Evolutionary conservation across 2,113 vertebrate species (phyloP).

Genomic region (Tychaedon coryphoeus): DNA sequence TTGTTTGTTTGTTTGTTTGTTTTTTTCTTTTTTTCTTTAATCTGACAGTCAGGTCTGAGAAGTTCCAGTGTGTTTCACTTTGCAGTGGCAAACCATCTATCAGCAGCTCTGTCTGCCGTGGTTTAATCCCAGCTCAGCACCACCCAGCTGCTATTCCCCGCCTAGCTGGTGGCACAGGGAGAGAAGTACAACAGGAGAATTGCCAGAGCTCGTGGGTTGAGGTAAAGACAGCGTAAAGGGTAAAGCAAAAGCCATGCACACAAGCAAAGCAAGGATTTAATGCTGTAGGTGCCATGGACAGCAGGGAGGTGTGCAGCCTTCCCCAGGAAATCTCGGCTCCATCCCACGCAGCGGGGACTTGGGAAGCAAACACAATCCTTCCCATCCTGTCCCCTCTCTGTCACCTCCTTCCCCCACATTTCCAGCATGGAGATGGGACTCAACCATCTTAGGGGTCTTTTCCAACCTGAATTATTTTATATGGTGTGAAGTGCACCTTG

Average conservation of each 20-base stretch:
- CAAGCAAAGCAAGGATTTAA: neutral
- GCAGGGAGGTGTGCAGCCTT: neutral
- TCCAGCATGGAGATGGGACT: neutral
- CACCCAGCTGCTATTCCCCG: neutral
- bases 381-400: too few relatives aligned
- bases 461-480: neutral
- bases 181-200: rapidly evolving
- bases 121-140: neutral
- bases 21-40: too few relatives aligned
- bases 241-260: neutral
- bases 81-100: neutral
- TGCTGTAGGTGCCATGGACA: neutral
- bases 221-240: too few relatives aligned
- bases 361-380: neutral
- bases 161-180: too few relatives aligned
- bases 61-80: neutral
- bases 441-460: neutral
- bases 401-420: neutral
- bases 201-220: neutral
- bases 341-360: neutral
- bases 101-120: neutral
- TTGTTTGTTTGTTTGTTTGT: too few relatives aligned
- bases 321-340: neutral
- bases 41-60: neutral
- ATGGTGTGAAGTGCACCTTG: neutral